These are phyloP conservation scores for Smittia sp. DNA, from an alignment of 2,888 invertebrate genomes.

Conservation along the genomic window DNA sequence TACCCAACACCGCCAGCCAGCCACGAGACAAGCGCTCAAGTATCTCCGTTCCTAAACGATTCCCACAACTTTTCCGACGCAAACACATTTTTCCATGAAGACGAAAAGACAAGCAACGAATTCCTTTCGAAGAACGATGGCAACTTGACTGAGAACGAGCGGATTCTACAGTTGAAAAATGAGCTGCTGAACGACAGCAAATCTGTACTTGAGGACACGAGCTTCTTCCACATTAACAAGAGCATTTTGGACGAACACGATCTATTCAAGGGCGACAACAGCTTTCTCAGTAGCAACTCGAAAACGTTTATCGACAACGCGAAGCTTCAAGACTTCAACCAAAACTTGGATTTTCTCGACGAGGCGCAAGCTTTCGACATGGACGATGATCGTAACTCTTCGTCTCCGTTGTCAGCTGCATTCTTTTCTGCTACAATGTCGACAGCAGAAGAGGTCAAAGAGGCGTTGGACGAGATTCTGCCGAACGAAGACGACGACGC, in stretches of 20 bases:
- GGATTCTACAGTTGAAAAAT: slow-evolving; percentile 51
- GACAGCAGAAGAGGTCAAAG: slow-evolving; percentile 82
- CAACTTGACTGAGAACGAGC: slow-evolving; percentile 50
- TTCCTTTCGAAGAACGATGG: slow-evolving; percentile 47
- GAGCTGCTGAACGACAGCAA: slow-evolving; percentile 45
- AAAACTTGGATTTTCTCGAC: slow-evolving; percentile 53
- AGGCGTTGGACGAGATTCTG: slow-evolving; percentile 78
- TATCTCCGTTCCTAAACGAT: slow-evolving; percentile 54
- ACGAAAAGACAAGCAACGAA: slow-evolving; percentile 46
- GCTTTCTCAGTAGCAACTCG: slow-evolving; percentile 34
- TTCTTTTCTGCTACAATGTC: slow-evolving; percentile 83
- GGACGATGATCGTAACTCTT: slow-evolving; percentile 65
- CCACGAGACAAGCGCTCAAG: slow-evolving; percentile 65
- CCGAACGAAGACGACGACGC: slow-evolving; percentile 67
- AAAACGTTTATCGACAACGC: slow-evolving; percentile 36
- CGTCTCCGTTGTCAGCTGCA: slow-evolving; percentile 77
- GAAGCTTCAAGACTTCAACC: slow-evolving; percentile 44
- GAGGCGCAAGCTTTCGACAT: slow-evolving; percentile 51
- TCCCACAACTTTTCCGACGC: slow-evolving; percentile 50
- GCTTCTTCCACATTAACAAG: slow-evolving; percentile 43
- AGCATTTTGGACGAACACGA: slow-evolving; percentile 38
- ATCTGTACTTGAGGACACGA: slow-evolving; percentile 50
- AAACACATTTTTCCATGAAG: slow-evolving; percentile 52
- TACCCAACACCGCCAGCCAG: slow-evolving; percentile 88
- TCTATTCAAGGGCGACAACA: slow-evolving; percentile 33